phyloP scores from a whole-genome alignment of 2,113 vertebrate species.

The Anthoscopus minutus region DNA sequence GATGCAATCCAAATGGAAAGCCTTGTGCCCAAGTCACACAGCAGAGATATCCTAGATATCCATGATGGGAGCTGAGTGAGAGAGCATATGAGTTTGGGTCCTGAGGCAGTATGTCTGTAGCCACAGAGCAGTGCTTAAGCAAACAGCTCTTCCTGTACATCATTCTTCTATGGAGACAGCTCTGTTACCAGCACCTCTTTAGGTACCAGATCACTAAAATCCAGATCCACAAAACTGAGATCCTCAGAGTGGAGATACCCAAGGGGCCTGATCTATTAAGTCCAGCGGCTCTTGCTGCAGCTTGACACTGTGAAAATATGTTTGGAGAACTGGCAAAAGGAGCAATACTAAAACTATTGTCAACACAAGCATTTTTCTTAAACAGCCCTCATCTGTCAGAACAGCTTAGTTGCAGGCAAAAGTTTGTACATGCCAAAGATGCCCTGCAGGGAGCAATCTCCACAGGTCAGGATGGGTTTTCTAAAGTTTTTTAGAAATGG shows the following conservation, averaged over 20 bases:
- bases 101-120: background rate
- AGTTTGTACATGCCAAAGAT: background rate
- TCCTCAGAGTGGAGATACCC: background rate
- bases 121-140: background rate
- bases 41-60: background rate
- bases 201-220: background rate
- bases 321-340: background rate
- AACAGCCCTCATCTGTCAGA: background rate
- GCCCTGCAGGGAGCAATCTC: background rate
- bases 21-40: background rate
- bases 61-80: accelerated
- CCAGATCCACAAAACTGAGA: background rate
- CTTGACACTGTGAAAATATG: background rate
- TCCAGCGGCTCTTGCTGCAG: background rate
- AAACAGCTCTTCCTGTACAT: background rate
- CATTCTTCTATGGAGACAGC: background rate
- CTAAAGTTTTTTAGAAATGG: background rate
- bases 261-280: background rate
- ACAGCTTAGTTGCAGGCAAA: background rate
- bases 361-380: background rate
- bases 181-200: accelerated
- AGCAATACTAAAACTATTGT: background rate
- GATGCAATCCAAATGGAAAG: background rate
- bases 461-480: background rate
- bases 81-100: background rate